phyloP scores from a whole-genome alignment of 1,140 invertebrate species.

The Hyphantria cunea region DNA sequence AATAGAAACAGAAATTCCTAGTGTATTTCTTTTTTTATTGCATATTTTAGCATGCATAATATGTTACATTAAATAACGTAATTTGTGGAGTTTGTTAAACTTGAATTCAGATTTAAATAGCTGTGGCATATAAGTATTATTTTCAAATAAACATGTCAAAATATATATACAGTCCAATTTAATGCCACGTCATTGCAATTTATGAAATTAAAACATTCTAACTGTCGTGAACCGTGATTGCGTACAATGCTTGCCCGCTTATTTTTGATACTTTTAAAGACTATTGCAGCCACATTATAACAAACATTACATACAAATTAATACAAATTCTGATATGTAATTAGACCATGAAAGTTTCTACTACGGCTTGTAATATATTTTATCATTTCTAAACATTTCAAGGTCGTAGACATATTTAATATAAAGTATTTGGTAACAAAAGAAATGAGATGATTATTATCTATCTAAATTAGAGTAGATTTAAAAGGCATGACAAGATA shows the following conservation, averaged over 20 bases:
- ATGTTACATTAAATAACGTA: no score
- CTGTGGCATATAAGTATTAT: no score
- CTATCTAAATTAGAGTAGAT: constrained; percentile 32
- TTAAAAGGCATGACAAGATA: constrained; percentile 39
- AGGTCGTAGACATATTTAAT: constrained; percentile 31
- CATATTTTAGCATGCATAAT: no score
- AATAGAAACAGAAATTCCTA: no score
- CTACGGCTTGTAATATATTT: constrained; percentile 6
- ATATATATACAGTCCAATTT: constrained; percentile 15
- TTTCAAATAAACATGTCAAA: background rate
- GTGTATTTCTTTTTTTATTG: no score
- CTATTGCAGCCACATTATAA: constrained; percentile 15
- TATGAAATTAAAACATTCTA: constrained; percentile 27
- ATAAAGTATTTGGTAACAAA: constrained; percentile 36
- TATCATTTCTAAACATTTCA: constrained; percentile 22
- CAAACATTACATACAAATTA: constrained; percentile 15
- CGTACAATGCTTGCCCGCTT: background rate
- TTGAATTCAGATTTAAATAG: no score
- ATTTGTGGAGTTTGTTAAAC: no score
- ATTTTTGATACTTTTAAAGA: constrained; percentile 16
- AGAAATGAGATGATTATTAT: constrained; percentile 37
- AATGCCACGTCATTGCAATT: constrained; percentile 25
- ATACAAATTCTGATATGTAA: constrained; percentile 18
- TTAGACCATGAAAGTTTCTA: constrained; percentile 27
- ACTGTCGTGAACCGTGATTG: constrained; percentile 14